Conservation (phyloP, 2,113 vertebrate genomes). For the Arizona elegans region DNA sequence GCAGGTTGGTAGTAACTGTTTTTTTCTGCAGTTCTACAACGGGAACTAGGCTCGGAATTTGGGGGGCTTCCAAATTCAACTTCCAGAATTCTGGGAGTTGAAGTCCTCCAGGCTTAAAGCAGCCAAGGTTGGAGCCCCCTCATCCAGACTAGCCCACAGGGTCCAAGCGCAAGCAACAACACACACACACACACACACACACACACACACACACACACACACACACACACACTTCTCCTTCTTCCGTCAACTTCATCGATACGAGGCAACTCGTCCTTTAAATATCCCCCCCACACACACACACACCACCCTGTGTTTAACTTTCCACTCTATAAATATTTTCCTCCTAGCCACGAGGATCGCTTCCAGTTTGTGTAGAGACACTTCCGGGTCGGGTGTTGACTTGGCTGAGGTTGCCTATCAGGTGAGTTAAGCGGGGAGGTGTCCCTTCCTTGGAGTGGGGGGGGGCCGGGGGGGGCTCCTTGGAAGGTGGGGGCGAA, state of each 20-base stretch:
- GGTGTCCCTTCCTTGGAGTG: too few relatives aligned
- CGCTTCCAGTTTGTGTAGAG: background rate
- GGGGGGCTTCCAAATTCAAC: background rate
- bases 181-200: too few relatives aligned
- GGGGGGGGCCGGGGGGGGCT: too few relatives aligned
- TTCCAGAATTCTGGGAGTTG: too few relatives aligned
- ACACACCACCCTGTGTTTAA: background rate
- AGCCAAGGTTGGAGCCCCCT: too few relatives aligned
- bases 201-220: too few relatives aligned
- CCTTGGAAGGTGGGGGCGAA: background rate
- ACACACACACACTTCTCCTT: too few relatives aligned
- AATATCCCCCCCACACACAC: too few relatives aligned
- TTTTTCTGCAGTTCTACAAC: too few relatives aligned
- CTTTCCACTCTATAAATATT: background rate
- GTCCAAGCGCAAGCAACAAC: background rate
- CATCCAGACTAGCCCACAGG: background rate
- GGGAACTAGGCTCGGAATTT: background rate
- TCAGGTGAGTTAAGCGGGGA: background rate
- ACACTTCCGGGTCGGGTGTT: slow-evolving; percentile 8
- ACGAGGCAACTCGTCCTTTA: background rate
- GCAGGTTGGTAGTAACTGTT: too few relatives aligned
- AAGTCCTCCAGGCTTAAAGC: too few relatives aligned
- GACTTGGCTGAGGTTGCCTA: background rate
- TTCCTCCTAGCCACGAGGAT: too few relatives aligned
- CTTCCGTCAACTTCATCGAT: background rate